Evolutionary conservation across 2,888 invertebrate genomes (phyloP), one percentile per base, ranked within the genome.

Genomic region (Ophion ellenae): DNA sequence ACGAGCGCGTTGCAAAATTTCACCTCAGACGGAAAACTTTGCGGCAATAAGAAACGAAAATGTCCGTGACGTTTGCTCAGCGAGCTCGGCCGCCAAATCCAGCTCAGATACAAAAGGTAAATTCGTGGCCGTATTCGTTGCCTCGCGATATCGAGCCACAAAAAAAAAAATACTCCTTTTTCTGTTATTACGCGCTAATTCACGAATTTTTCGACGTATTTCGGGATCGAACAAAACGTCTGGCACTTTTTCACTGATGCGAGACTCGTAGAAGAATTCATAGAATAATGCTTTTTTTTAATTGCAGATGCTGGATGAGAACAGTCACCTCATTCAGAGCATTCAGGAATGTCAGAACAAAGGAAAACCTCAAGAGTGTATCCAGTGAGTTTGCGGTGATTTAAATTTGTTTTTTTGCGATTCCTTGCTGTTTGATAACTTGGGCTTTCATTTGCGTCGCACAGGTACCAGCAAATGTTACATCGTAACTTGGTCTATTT

Each of bases 321-420:
- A 99, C 94, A 98, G 98, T 90, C 98, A 99, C 93, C 95, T 99
- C 67, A 99, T 99, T 91, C 98, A 99, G 95, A 98, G 98, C 10
- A 99, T 99, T 92, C 98, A 98, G 94, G 99, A 99, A 90, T 99
- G 97, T 94, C 99, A 99, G 95, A 97, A 96, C 88, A 98, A 98
- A 95, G 99, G 99, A 85, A 99, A 99, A 94, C 95, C 97, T 28
- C 97, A 97, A 94, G 99, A 99, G 95, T 98, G 98, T 92, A 96
- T 98, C 94, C 98, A 98, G 95, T 98, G 93, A 95, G 96, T 95
- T 74, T 66, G 14, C 14, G 28, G n/a, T 32, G 10, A 2, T 20
- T 9, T 24, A 57, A 40, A 14, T 70, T 45, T 32, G 17, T 1
- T 75, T 63, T 0, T 10, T 4, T 40, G 14, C 4, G 47, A 40